Evolutionary conservation across 2,113 vertebrate genomes (phyloP).

Genomic region (Rattus rattus): DNA sequence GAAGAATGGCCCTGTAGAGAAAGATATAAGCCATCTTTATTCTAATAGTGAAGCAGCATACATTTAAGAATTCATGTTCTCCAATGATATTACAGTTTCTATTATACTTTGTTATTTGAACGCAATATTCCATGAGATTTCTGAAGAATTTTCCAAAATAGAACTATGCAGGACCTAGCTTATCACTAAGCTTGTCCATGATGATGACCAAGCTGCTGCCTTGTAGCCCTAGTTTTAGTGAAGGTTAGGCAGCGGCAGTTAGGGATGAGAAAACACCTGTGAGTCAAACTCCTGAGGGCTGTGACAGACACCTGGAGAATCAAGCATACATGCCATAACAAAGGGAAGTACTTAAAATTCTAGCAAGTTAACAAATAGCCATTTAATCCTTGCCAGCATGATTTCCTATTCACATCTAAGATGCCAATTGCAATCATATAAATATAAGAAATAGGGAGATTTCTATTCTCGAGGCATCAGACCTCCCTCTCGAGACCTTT

Average conservation of each 20-base stretch:
- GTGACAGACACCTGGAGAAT: conserved; percentile 20
- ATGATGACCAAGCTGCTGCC: not conserved
- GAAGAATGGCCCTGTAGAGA: not conserved
- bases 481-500: conserved; percentile 36
- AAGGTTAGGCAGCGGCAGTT: not conserved
- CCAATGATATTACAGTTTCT: not conserved
- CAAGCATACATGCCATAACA: not conserved
- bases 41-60: not conserved
- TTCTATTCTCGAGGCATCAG: conserved; percentile 42
- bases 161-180: not conserved
- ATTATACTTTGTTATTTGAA: not conserved
- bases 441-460: conserved; percentile 54
- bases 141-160: not conserved
- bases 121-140: not conserved
- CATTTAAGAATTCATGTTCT: not conserved
- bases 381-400: conserved; percentile 48
- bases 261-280: not conserved
- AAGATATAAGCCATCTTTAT: not conserved
- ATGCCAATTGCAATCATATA: conserved; percentile 39
- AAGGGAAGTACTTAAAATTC: conserved; percentile 36
- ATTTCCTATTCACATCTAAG: conserved; percentile 50
- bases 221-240: not conserved
- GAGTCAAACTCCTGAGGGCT: not conserved
- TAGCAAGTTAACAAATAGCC: conserved; percentile 23
- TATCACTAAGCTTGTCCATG: not conserved